Base-by-base conservation (phyloP, 2,113 vertebrate species). In the Gymnogyps californianus region DNA sequence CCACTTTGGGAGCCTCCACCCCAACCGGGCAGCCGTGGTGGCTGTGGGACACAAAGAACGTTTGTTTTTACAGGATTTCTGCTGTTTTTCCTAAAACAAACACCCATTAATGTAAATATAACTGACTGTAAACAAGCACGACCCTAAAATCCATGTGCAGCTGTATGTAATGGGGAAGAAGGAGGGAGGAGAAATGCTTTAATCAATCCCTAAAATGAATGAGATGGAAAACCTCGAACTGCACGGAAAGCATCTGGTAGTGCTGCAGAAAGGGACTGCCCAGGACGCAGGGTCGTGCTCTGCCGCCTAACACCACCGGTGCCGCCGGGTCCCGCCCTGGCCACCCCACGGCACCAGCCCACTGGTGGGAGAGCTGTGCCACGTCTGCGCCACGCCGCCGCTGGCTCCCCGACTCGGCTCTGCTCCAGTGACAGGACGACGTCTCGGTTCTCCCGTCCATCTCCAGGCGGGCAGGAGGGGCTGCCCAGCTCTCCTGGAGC, bases 91-190 rank as follows among this genome's bases (percentile, higher is more conserved):
- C 77, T 24, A n/a, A 93, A 88, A 66, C 59, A 96, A 95, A 95
- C 79, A 66, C 31, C 52, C 95, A 55, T 74, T 62, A 86, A 83
- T 12, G 69, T 78, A 94, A 93, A 92, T 59, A 66, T 36, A 85
- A 86, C n/a, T 3, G 90, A 77, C 25, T n/a, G 46, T 65, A 95
- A 94, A 94, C 88, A 94, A 86, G 76, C 85, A 42, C 6, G 90
- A 96, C 92, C 96, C 96, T 86, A 89, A 89, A 90, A 88, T 49
- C 95, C 88, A 80, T 28, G 85, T 70, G 95, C 96, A 90, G 96
- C 95, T 95, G 90, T 77, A 91, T 15, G 67, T 14, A 83, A n/a
- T 2, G 5, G 59, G 76, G 77, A 38, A 70, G 76, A 62, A 44
- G 57, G 76, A 78, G 58, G 40, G 81, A 84, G 67, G 72, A 67